Evolutionary conservation across 2,797 vertebrate species (phyloP).

Genomic region (Nyctalus aviator): DNA sequence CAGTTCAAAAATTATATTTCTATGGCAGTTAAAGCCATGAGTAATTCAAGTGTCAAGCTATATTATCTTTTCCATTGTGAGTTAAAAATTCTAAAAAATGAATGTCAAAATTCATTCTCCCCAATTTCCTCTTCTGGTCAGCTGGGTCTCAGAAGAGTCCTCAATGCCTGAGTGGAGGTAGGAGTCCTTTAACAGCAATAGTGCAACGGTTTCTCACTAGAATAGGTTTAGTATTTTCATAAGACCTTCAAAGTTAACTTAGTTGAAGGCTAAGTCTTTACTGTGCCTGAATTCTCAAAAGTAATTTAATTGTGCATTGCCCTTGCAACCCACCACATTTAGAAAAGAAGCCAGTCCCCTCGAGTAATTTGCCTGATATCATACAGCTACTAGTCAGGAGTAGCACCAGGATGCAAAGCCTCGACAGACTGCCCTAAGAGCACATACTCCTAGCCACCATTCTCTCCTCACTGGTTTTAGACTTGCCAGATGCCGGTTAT

Average conservation of each 20-base stretch:
- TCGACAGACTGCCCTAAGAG: background rate
- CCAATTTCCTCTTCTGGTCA: background rate
- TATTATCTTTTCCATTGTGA: background rate
- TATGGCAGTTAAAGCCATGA: background rate
- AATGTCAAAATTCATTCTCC: conserved; percentile 34
- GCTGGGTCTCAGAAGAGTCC: background rate
- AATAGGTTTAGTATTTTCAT: background rate
- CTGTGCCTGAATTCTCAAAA: conserved; percentile 11
- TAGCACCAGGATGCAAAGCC: background rate
- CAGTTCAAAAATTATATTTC: conserved; percentile 45
- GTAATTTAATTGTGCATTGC: background rate
- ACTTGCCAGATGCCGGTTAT: background rate
- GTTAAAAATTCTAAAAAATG: conserved; percentile 30
- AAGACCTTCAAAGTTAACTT: background rate
- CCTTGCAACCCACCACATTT: conserved; percentile 30
- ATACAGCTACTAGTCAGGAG: background rate
- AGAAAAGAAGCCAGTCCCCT: background rate
- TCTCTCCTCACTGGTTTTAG: background rate
- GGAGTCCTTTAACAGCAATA: background rate
- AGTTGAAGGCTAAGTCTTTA: background rate
- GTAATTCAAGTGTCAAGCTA: conserved; percentile 30
- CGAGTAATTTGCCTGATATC: background rate
- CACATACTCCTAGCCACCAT: background rate
- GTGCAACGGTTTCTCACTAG: background rate
- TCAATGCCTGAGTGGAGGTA: background rate